Evolutionary conservation across 1,140 invertebrate species (phyloP).

Genomic region (Lepidurus couesii): DNA sequence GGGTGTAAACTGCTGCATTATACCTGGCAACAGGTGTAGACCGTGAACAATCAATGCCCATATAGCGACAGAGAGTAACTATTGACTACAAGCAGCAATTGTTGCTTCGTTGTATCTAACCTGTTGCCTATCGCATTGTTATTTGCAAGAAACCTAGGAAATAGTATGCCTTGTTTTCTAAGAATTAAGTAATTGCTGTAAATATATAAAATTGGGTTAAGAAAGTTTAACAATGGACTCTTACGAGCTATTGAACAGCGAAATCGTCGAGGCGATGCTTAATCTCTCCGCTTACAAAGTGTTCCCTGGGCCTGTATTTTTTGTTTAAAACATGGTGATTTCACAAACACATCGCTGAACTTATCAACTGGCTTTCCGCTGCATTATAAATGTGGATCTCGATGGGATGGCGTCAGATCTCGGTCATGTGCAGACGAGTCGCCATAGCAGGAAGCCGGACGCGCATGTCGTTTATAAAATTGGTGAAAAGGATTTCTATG

Average conservation of each 20-base stretch:
- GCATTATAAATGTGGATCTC: conserved; percentile 9
- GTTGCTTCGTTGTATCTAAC: neutral
- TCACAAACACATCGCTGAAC: neutral
- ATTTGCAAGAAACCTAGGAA: too few relatives aligned
- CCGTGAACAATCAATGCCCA: neutral
- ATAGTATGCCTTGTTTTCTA: too few relatives aligned
- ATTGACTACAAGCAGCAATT: neutral
- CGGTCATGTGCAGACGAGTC: neutral
- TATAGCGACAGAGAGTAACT: neutral
- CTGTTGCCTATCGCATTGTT: too few relatives aligned
- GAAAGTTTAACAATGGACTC: neutral
- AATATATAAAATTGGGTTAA: too few relatives aligned
- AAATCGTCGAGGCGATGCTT: too few relatives aligned
- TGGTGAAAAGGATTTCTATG: too few relatives aligned
- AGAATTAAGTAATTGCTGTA: too few relatives aligned
- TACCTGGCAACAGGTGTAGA: conserved; percentile 7
- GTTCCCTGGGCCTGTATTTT: neutral
- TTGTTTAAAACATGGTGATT: conserved; percentile 1
- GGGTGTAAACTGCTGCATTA: neutral
- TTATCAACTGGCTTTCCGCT: conserved; percentile 2
- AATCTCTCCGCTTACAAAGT: neutral
- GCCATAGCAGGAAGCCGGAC: neutral
- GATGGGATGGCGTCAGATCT: neutral
- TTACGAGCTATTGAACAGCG: neutral
- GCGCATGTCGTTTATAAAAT: neutral